A percentile compares a stretch with the other conserved stretches of the same genome.
Conservation (phyloP, 2,797 vertebrate genomes). For the Gymnoscopelus microlampas region DNA sequence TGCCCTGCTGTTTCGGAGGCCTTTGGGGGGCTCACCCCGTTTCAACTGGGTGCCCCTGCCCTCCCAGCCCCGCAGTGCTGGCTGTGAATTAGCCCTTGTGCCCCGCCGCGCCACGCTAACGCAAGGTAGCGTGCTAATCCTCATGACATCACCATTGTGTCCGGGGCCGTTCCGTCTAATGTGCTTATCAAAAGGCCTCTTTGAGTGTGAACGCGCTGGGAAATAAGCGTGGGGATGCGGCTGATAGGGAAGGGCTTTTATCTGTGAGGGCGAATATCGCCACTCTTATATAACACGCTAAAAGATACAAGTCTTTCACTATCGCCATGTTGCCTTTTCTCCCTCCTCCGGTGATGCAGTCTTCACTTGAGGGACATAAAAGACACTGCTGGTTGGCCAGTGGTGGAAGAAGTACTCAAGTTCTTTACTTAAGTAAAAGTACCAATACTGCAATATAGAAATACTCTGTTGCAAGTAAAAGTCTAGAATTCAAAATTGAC, state of each 20-base stretch:
- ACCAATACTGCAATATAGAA: too few relatives aligned
- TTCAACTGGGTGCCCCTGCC: constrained; percentile 48
- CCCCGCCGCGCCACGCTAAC: constrained; percentile 55
- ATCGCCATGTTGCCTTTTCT: constrained; percentile 56
- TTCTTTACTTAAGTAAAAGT: too few relatives aligned
- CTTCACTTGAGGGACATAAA: constrained; percentile 67
- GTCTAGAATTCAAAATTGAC: too few relatives aligned
- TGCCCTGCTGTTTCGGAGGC: constrained; percentile 8
- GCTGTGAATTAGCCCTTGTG: constrained; percentile 69
- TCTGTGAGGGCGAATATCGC: constrained; percentile 76
- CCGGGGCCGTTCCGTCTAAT: constrained; percentile 76
- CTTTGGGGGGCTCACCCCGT: constrained; percentile 42
- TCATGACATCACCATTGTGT: constrained; percentile 82
- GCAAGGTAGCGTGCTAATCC: constrained; percentile 79
- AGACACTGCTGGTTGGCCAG: constrained; percentile 51
- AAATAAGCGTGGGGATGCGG: constrained; percentile 73
- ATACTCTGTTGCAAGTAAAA: too few relatives aligned
- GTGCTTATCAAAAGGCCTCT: constrained; percentile 79
- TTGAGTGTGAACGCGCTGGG: constrained; percentile 71
- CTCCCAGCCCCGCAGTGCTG: constrained; percentile 45
- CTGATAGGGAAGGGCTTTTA: constrained; percentile 76
- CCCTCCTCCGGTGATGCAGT: constrained; percentile 48
- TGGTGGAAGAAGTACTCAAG: too few relatives aligned
- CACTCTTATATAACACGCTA: constrained; percentile 76
- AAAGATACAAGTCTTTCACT: constrained; percentile 67